Evolutionary conservation across 2,113 vertebrate species (phyloP).

Genomic region (Bos taurus): DNA sequence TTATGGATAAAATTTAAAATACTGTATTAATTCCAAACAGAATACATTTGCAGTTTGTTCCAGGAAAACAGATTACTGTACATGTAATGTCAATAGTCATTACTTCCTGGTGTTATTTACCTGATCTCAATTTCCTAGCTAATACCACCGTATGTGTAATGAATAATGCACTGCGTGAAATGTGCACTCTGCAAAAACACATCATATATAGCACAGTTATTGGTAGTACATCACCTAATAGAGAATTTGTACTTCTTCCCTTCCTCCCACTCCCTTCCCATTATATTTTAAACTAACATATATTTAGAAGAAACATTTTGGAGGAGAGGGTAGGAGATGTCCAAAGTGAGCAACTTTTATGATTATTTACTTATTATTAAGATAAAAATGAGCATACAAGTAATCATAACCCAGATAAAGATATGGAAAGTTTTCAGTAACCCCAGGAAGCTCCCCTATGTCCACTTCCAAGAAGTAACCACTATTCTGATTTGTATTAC

Average conservation of each 20-base stretch:
- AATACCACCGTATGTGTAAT: conserved; percentile 21
- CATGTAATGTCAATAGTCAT: conserved; percentile 60
- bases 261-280: neutral
- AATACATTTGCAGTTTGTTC: conserved; percentile 64
- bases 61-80: conserved; percentile 47
- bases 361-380: neutral
- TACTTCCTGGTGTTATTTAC: conserved; percentile 63
- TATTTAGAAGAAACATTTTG: conserved; percentile 27
- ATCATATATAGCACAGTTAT: conserved; percentile 11
- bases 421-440: neutral
- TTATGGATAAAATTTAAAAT: conserved; percentile 70
- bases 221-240: conserved; percentile 14
- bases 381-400: neutral
- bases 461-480: neutral
- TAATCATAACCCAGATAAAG: neutral
- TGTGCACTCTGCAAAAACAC: conserved; percentile 16
- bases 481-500: conserved; percentile 6
- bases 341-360: neutral
- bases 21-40: conserved; percentile 67
- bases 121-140: conserved; percentile 62
- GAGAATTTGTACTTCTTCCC: conserved; percentile 45
- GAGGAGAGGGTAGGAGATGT: neutral
- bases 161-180: conserved; percentile 54
- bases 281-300: conserved; percentile 44
- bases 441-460: neutral